Conservation (phyloP, 2,888 invertebrate genomes). For the Drepana falcataria region DNA sequence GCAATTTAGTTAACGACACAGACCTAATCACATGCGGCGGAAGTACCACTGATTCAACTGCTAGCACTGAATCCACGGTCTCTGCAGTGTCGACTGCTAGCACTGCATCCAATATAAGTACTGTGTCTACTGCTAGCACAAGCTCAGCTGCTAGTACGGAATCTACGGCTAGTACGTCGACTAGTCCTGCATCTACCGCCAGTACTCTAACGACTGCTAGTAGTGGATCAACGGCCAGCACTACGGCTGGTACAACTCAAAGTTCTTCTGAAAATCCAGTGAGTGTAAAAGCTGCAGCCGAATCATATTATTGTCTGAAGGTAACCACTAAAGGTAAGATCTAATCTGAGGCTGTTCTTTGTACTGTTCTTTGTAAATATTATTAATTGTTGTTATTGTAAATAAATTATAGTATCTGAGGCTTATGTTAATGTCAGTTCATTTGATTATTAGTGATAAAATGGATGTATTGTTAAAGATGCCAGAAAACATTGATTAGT, state of each 20-base stretch:
- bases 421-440: no score
- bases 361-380: no score
- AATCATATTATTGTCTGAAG: neutral
- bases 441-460: no score
- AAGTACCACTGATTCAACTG: conserved; percentile 5
- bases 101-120: neutral
- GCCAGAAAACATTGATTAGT: no score
- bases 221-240: conserved; percentile 6
- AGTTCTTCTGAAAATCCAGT: conserved; percentile 3
- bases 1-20: conserved; percentile 15
- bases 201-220: neutral
- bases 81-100: conserved; percentile 6
- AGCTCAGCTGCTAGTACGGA: conserved; percentile 1
- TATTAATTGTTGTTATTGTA: no score
- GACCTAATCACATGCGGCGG: conserved; percentile 23
- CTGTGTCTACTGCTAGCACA: neutral
- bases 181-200: neutral
- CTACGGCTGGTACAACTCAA: neutral
- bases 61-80: conserved; percentile 3
- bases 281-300: neutral
- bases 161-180: conserved; percentile 7
- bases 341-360: no score
- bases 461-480: no score
- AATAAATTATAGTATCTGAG: no score
- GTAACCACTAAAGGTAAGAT: neutral